Evolutionary conservation across 2,797 vertebrate genomes (phyloP), one percentile per base, ranked within the genome.

Genomic region (Anniella stebbinsi): DNA sequence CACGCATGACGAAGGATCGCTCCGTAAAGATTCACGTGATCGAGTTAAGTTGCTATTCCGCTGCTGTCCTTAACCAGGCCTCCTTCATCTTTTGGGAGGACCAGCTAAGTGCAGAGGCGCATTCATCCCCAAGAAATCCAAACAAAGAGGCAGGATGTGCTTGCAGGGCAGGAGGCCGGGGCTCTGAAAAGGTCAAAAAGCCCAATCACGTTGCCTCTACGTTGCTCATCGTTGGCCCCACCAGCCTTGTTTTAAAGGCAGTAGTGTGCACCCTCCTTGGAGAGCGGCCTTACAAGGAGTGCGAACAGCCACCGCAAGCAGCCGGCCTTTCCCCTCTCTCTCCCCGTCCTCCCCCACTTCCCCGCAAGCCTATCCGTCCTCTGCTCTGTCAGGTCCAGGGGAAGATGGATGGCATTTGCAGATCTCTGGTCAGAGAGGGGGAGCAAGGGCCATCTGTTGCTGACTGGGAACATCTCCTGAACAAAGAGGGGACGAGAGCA

Each of bases 401-500:
- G 41, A 92, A 94, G 91, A 92, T 78, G 92, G 82, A 94, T 90
- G 73, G 73, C 88, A 28, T 70, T 78, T 90, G 25, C 41, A 77
- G 87, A 87, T 23, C 84, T 73, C 63, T 85, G 80, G 84, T 92
- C 90, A 93, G 87, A 88, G 88, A 76, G 75, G 51, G 86, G 91
- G 90, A 92, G 85, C 87, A 93, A 92, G 91, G 91, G 89, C 92
- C 91, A 91, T 88, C 87, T 92, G 91, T 80, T 93, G 87, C 86
- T 92, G 82, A 86, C 63, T 23, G 73, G 81, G 87, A 81, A 72
- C 90, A 92, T 45, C 84, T 88, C 81, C 84, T 76, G 10, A 88
- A 92, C 85, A 95, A 95, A 93, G 84, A 80, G 2, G 51, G 80
- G 80, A 33, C 0, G 0, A 84, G 84, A 78, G 78, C 51, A 67